Evolutionary conservation across 1,140 invertebrate species (phyloP), one percentile per base, ranked within the genome.

Genomic region (Drosophila virilis): DNA sequence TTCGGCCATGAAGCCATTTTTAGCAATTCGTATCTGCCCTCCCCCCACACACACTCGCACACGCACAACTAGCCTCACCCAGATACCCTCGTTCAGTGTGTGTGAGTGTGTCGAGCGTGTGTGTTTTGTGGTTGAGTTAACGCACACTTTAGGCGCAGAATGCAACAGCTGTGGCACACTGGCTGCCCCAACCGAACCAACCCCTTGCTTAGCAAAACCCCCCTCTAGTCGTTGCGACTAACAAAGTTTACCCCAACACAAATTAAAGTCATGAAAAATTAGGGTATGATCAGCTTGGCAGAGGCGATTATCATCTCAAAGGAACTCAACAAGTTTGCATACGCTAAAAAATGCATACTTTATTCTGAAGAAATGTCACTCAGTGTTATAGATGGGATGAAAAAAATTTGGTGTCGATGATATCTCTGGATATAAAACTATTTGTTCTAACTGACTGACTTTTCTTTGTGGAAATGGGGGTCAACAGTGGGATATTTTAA

Each of bases 141-240:
- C 79, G 84, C 84, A 77, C 77, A 88, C 80, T 88, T 80, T 88
- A 80, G 84, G 84, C 84, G 45, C 70, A 78, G 40, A 54, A 89
- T 89, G 84, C 80, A 84, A 84, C 84, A 89, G 84, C 84, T 89
- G 84, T 66, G 70, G 65, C 69, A 54, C 75, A 77, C 40, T 28
- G 12, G 45, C 22, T 38, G 8, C 5, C 37, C 9, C 8, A n/a
- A 6, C 8, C 8, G 8, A 6, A 5, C 15, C 17, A 4, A 15
- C 9, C 45, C 9, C 3, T 22, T 4, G 13, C n/a, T 8, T 1
- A n/a, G 10, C 9, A 5, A 5, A 22, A 0, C 8, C 12, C 9
- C 1, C 10, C 33, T 15, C 40, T 59, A 73, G 54, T 45, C 48
- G 28, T 12, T 67, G 45, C 10, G 54, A 57, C 52, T 66, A 71